phyloP scores from a whole-genome alignment of 2,888 invertebrate species.

The Capitulum mitella region DNA sequence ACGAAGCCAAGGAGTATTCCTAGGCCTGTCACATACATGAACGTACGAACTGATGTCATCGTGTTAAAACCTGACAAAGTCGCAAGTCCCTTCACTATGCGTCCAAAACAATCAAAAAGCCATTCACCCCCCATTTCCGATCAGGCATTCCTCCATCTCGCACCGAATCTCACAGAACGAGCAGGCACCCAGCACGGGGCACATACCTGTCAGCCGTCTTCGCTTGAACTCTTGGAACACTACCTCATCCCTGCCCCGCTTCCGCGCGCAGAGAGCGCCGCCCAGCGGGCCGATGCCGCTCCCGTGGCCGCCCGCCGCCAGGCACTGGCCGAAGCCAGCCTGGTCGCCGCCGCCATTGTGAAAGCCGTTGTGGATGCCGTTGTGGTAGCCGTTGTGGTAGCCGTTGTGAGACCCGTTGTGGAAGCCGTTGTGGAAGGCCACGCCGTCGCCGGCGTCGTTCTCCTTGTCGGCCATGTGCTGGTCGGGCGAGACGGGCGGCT shows the following conservation, averaged over 20 bases:
- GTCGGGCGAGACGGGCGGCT: not conserved
- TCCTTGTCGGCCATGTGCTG: conserved; percentile 1
- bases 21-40: too few species aligned
- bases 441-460: not conserved
- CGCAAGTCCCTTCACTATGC: too few species aligned
- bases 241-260: conserved; percentile 7
- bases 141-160: too few species aligned
- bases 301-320: not conserved
- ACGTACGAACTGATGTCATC: too few species aligned
- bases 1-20: too few species aligned
- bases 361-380: not conserved
- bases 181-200: too few species aligned
- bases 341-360: not conserved
- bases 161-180: too few species aligned
- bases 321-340: not conserved
- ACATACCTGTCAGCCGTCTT: conserved; percentile 20
- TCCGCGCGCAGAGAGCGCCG: not conserved
- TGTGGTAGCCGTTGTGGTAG: not conserved
- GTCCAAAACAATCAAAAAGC: too few species aligned
- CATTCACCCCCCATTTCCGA: too few species aligned
- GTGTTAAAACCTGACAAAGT: too few species aligned
- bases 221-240: conserved; percentile 7
- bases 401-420: too few species aligned
- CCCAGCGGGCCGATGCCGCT: not conserved
- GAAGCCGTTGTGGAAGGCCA: not conserved